phyloP scores from a whole-genome alignment of 64 coral and sea anemone species.

The Trachythela sp. region DNA sequence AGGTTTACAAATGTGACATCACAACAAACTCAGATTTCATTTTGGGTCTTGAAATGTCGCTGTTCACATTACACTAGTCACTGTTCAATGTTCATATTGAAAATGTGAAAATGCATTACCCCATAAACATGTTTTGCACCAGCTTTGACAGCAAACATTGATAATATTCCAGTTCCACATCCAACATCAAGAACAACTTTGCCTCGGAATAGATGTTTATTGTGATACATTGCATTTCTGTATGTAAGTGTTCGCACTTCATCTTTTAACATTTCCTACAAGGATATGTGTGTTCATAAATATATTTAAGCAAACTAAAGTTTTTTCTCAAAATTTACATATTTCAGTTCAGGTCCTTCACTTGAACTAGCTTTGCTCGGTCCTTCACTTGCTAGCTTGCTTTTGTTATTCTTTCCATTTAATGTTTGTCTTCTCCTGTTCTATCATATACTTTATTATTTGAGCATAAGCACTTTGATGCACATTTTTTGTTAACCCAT shows the following conservation, averaged over 20 bases:
- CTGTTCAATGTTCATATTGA: too few relatives aligned
- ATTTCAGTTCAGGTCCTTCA: background rate
- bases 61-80: too few relatives aligned
- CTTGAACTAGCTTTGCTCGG: too few relatives aligned
- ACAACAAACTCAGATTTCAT: too few relatives aligned
- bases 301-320: background rate
- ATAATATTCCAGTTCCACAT: conserved; percentile 95
- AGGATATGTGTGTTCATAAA: background rate
- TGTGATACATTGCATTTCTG: conserved; percentile 95
- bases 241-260: conserved; percentile 93
- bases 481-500: too few relatives aligned
- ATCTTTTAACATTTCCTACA: conserved; percentile 98
- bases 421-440: too few relatives aligned
- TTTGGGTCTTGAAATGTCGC: too few relatives aligned
- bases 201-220: conserved; percentile 89
- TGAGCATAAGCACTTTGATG: too few relatives aligned
- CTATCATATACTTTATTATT: too few relatives aligned
- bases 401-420: too few relatives aligned
- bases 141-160: conserved; percentile 98
- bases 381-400: too few relatives aligned
- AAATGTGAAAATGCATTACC: conserved; percentile 51
- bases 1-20: too few relatives aligned
- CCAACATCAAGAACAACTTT: conserved; percentile 96
- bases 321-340: background rate
- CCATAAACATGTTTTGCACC: conserved; percentile 98